A percentile compares a stretch with the other conserved stretches of the same genome.
Evolutionary conservation across 2,113 vertebrate species (phyloP).

Genomic region (Macaca fascicularis): DNA sequence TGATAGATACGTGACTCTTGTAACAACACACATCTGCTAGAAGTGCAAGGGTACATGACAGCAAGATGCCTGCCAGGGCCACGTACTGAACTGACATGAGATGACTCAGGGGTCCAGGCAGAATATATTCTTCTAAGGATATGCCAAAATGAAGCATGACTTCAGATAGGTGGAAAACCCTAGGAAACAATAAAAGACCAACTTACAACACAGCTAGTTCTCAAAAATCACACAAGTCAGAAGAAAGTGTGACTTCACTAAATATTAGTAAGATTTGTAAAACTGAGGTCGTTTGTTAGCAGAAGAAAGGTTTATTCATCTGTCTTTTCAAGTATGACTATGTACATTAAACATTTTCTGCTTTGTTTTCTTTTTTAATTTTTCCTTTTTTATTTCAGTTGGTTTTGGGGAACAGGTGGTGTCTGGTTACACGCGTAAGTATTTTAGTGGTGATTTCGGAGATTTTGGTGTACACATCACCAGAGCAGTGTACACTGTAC

Average conservation of each 20-base stretch:
- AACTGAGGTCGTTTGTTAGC: not conserved
- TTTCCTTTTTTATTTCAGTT: no score
- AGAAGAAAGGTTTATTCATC: not conserved
- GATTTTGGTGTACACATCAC: no score
- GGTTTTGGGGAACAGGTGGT: no score
- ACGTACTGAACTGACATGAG: not conserved
- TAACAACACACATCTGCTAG: conserved; percentile 41
- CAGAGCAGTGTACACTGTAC: no score
- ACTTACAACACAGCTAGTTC: not conserved
- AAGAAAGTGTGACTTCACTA: not conserved
- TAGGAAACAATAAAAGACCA: not conserved
- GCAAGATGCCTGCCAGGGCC: conserved; percentile 38
- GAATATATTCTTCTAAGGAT: conserved; percentile 23
- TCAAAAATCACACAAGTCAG: not conserved
- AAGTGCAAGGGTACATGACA: not conserved
- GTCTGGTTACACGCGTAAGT: no score
- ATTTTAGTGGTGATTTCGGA: no score
- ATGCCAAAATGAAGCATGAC: not conserved
- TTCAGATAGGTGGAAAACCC: not conserved
- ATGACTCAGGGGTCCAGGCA: not conserved
- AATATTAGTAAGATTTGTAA: not conserved
- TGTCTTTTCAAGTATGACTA: not conserved
- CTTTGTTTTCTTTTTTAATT: no score
- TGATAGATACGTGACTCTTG: conserved; percentile 35
- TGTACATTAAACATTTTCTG: not conserved